Percentiles rank a stretch among this genome's conserved stretches.
phyloP scores from a whole-genome alignment of 1,140 invertebrate species.

The Orius laevigatus region DNA sequence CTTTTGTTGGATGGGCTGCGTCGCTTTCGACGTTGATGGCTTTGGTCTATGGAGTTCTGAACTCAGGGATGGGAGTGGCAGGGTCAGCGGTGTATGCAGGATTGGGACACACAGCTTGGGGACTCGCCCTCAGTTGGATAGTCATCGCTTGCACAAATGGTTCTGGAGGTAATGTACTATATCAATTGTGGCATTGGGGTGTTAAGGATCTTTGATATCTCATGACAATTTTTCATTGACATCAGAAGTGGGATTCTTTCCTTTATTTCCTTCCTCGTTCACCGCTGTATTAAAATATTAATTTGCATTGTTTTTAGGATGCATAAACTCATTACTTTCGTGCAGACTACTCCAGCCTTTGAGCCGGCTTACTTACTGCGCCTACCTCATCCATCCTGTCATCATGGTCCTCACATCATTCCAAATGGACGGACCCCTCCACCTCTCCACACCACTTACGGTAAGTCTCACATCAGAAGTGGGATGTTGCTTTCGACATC shows the following conservation, averaged over 20 bases:
- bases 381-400: slow-evolving; percentile 77
- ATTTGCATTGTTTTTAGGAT: slow-evolving; percentile 15
- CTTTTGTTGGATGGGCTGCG: slow-evolving; percentile 7
- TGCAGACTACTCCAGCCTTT: slow-evolving; percentile 64
- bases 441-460: slow-evolving; percentile 52
- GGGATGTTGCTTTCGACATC: background rate
- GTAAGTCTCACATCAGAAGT: slow-evolving; percentile 27
- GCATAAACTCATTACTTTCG: slow-evolving; percentile 54
- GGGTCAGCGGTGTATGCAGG: slow-evolving; percentile 35
- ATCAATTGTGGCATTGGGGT: no score
- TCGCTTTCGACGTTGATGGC: slow-evolving; percentile 16
- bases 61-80: slow-evolving; percentile 44
- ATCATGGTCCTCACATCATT: slow-evolving; percentile 63
- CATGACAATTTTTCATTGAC: no score
- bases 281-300: no score
- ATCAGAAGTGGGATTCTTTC: no score
- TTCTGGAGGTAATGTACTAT: slow-evolving; percentile 36
- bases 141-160: slow-evolving; percentile 62
- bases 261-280: no score
- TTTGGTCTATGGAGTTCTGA: slow-evolving; percentile 62
- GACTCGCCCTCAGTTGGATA: slow-evolving; percentile 58
- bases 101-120: slow-evolving; percentile 52
- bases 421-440: slow-evolving; percentile 57
- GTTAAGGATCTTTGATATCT: no score
- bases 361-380: slow-evolving; percentile 77